Conservation (phyloP, 2,113 vertebrate species). For the Phyllostomus hastatus region DNA sequence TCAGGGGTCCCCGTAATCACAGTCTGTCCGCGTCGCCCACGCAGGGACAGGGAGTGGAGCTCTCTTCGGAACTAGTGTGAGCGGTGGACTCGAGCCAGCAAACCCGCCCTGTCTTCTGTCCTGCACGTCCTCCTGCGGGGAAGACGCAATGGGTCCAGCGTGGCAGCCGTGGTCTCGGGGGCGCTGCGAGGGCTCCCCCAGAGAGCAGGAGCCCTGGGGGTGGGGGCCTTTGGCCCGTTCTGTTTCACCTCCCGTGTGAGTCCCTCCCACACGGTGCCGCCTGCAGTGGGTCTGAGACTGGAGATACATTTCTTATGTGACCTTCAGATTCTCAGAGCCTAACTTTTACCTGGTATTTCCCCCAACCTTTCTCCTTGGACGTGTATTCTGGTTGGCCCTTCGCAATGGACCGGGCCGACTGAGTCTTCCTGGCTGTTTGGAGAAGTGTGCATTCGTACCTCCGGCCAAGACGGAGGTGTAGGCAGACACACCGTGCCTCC, state of each 20-base stretch:
- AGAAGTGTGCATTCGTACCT: not conserved
- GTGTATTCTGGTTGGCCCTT: not conserved
- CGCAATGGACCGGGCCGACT: not conserved
- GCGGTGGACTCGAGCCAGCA: not conserved
- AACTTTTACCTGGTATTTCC: not conserved
- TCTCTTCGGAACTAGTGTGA: not conserved
- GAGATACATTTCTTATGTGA: not conserved
- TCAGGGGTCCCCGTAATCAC: not conserved
- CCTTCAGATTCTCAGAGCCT: not conserved
- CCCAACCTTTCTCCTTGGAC: not conserved
- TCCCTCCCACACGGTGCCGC: not conserved
- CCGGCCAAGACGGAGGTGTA: no score
- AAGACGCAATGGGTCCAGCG: not conserved
- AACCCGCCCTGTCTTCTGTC: not conserved
- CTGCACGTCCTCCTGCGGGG: not conserved
- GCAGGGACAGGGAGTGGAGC: not conserved
- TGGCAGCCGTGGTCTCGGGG: not conserved
- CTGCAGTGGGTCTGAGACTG: not conserved
- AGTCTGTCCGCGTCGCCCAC: not conserved
- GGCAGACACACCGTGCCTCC: no score
- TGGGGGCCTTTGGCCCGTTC: not conserved
- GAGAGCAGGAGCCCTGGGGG: not conserved
- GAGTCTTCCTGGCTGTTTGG: not conserved
- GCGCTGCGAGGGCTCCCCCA: not conserved
- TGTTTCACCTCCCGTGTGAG: not conserved